Base-by-base conservation (phyloP, 2,797 vertebrate species). In the Coregonus ussuriensis region DNA sequence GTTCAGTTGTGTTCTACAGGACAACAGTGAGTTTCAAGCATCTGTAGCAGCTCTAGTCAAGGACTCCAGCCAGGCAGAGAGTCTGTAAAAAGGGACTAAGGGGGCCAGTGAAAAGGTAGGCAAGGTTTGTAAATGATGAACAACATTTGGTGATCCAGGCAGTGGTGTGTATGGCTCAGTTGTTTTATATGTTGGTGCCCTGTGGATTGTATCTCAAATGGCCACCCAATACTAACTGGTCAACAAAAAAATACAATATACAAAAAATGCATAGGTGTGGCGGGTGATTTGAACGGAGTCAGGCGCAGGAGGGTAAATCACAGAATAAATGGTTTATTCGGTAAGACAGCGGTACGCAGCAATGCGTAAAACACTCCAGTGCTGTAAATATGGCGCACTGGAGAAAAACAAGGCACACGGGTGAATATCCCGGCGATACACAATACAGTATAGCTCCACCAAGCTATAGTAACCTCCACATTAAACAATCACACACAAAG, bases 11-110 rank as follows among this genome's bases (percentile, higher is more conserved):
- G 71, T 16, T 82, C 71, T 16, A 18, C 16, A 29, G 56, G n/a
- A 13, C 71, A 77, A 21, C 79, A 68, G 80, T 79, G 74, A 77
- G 31, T 4, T 78, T 70, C 53, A 7, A n/a, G 70, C 77, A 65
- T 79, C 79, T 65, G 78, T 6, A 14, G 41, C 41, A 33, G 31
- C 11, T 16, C 29, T 68, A 5, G 31, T 37, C n/a, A 25, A 13
- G 59, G 72, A 81, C 81, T 54, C 56, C 81, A 80, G 87, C 78
- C 1, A 15, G 77, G 56, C 65, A 79, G 53, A 69, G 72, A 77
- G 76, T 83, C 74, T 75, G 82, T 76, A 54, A 69, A 89, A 81
- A 87, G 35, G 67, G 18, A 69, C 4, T 84, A 86, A 35, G 47
- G 71, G 69, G 47, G 74, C 74, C 18, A 6, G 74, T 85, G 74